These are phyloP conservation scores for Liolophura sinensis DNA, from an alignment of 1,140 invertebrate genomes.

Conservation along the genomic window DNA sequence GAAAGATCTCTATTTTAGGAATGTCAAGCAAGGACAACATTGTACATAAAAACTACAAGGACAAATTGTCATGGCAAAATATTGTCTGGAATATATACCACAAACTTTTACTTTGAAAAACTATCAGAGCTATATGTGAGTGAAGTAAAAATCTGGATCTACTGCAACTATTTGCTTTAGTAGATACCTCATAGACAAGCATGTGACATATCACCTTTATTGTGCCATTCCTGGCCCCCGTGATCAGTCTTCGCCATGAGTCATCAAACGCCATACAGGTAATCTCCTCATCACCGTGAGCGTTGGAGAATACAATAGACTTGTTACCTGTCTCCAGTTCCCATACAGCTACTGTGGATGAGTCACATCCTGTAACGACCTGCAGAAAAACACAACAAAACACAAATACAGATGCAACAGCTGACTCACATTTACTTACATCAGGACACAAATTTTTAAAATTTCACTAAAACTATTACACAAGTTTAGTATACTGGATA, in stretches of 20 bases:
- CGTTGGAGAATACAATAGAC: slow-evolving; percentile 54
- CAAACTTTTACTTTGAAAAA: no score
- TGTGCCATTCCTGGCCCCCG: slow-evolving; percentile 57
- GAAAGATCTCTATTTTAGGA: neutral
- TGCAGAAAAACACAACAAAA: slow-evolving; percentile 17
- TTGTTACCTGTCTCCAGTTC: slow-evolving; percentile 55
- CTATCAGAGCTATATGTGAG: no score
- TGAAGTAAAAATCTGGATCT: no score
- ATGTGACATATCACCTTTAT: slow-evolving; percentile 46
- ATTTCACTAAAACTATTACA: no score
- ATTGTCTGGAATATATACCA: no score
- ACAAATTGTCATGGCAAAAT: no score
- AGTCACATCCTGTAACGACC: slow-evolving; percentile 59
- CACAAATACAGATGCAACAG: neutral
- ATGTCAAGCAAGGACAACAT: neutral
- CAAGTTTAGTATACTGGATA: no score
- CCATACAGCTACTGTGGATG: slow-evolving; percentile 57
- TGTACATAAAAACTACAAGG: no score
- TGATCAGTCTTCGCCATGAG: slow-evolving; percentile 45
- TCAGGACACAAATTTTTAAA: neutral
- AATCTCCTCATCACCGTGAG: slow-evolving; percentile 58
- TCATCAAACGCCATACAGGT: slow-evolving; percentile 55
- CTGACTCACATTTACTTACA: neutral
- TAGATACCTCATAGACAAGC: neutral
- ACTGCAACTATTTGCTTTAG: neutral